Evolutionary conservation across 2,888 invertebrate genomes (phyloP).

Genomic region (Falcaria lacertinaria): DNA sequence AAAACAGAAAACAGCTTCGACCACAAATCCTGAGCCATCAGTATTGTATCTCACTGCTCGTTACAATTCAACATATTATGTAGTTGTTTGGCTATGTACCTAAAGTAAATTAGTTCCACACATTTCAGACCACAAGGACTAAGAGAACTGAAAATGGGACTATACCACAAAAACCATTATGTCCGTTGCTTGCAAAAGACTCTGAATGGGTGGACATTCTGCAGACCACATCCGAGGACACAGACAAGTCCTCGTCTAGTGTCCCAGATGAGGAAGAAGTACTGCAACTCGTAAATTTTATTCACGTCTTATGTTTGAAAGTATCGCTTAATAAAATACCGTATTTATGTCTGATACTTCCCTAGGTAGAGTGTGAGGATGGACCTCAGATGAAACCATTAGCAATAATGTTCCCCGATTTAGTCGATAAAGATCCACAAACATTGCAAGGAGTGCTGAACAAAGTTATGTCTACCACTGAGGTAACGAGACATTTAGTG

Average conservation of each 20-base stretch:
- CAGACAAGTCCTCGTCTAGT: conserved; percentile 20
- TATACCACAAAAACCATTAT: conserved; percentile 27
- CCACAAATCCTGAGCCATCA: conserved; percentile 44
- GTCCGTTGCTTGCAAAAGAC: conserved; percentile 66
- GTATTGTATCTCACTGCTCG: conserved; percentile 14
- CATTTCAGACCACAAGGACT: conserved; percentile 28
- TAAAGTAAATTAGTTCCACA: background rate
- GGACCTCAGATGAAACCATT: conserved; percentile 56
- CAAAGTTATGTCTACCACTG: conserved; percentile 64
- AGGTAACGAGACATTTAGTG: conserved; percentile 63
- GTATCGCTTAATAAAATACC: background rate
- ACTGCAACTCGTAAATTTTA: conserved; percentile 53
- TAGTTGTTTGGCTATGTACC: background rate
- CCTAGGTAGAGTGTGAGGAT: conserved; percentile 58
- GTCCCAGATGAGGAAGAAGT: conserved; percentile 52
- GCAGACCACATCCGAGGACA: conserved; percentile 29
- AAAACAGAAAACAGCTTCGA: conserved; percentile 41
- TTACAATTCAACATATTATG: too few species aligned
- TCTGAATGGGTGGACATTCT: conserved; percentile 70
- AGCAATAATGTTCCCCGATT: conserved; percentile 61
- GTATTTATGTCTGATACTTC: conserved; percentile 6
- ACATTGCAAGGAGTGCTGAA: conserved; percentile 56
- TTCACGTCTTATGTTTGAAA: background rate
- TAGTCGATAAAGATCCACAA: conserved; percentile 55
- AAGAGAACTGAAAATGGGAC: conserved; percentile 17